phyloP scores from a whole-genome alignment of 1,140 invertebrate genomes.

The Orussus abietinus region DNA sequence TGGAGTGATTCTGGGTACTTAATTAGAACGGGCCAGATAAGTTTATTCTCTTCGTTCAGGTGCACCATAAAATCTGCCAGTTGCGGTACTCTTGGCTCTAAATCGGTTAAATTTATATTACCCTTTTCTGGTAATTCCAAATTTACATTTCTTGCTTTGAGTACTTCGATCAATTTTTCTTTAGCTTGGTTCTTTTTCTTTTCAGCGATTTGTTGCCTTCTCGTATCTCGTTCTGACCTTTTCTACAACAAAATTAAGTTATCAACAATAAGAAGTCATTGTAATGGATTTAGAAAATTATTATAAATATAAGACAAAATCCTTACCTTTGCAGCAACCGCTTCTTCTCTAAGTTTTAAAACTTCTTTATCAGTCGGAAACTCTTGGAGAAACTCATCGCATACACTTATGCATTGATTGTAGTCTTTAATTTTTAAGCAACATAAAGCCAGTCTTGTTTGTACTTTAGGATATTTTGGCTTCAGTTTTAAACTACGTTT shows the following conservation, averaged over 20 bases:
- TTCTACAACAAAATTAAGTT: no score
- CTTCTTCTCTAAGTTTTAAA: conserved; percentile 58
- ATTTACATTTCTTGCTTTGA: conserved; percentile 54
- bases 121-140: conserved; percentile 39
- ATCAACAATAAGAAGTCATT: conserved; percentile 8
- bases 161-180: conserved; percentile 55
- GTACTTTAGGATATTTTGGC: conserved; percentile 75
- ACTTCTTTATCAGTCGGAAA: conserved; percentile 59
- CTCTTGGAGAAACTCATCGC: conserved; percentile 63
- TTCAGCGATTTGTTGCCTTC: conserved; percentile 57
- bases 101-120: conserved; percentile 52
- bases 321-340: conserved; percentile 54
- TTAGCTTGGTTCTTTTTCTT: conserved; percentile 59
- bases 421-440: conserved; percentile 66
- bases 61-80: conserved; percentile 59
- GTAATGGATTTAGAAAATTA: conserved; percentile 1
- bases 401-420: conserved; percentile 70
- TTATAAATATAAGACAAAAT: conserved; percentile 14
- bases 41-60: conserved; percentile 55
- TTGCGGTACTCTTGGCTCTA: conserved; percentile 63
- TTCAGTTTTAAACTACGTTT: conserved; percentile 74
- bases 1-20: conserved; percentile 76
- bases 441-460: conserved; percentile 71
- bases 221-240: conserved; percentile 57
- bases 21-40: conserved; percentile 80